Base-by-base conservation (phyloP, 2,888 invertebrate genomes). In the Drosophila demipolita region DNA sequence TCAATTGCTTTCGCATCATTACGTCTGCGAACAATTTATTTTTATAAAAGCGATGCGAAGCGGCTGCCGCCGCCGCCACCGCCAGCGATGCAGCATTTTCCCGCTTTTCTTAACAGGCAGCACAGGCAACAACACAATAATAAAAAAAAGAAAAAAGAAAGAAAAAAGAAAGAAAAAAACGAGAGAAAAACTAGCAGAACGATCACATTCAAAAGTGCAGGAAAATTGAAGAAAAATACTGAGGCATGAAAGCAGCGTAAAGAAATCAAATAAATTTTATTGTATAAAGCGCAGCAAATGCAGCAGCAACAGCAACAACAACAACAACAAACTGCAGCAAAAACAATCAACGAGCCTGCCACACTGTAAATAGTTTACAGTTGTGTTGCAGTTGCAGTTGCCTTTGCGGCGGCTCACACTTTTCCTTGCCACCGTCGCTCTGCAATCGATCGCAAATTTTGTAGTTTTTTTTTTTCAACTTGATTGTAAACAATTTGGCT, bases 1-100 rank as follows among this genome's bases (percentile, higher is more conserved):
- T 87, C 89, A 89, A 89, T 89, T 89, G 89, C 90, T 90, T 89
- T 89, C 90, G 88, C 87, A 89, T 89, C 90, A 89, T 89, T 90
- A 89, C 89, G 81, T 83, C 90, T 88, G 81, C 86, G 81, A 89
- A 77, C 86, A 89, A 90, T 89, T 90, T 89, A 90, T 90, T 90
- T 89, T 87, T 89, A 89, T 85, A 87, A 87, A 85, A 89, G 80
- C 88, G 80, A 73, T 63, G 63, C 80, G 68, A 71, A 81, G 84
- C 82, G 68, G 66, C 73, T 59, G 87, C 66, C 66, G 80, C 68
- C 66, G 80, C 68, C 58, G 63, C 52, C 61, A 69, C 32, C 57
- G 69, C 66, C 69, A 67, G 69, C 82, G 52, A 64, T 60, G 74
- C 66, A 57, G 82, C 70, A 75, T 76, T 78, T 83, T 82, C 68